Percentiles rank a stretch among this genome's conserved stretches.
Evolutionary conservation across 2,888 invertebrate species (phyloP).

Genomic region (Spialia ferax): DNA sequence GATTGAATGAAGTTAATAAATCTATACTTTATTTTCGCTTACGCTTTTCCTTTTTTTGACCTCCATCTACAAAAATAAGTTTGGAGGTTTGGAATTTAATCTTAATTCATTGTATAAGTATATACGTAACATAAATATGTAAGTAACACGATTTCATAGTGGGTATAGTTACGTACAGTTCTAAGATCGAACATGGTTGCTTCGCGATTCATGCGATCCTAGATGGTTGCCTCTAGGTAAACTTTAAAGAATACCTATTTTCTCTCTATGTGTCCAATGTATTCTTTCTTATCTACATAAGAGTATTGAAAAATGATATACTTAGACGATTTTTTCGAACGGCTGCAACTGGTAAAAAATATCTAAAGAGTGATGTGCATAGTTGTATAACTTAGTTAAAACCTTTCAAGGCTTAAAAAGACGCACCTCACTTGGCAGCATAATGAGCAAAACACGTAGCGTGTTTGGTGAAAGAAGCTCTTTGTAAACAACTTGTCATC

Average conservation of each 20-base stretch:
- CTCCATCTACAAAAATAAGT: no score
- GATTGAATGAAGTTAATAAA: neutral
- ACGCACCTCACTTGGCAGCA: slow-evolving; percentile 18
- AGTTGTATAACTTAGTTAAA: neutral
- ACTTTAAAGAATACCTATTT: neutral
- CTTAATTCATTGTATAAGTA: no score
- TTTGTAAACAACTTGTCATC: slow-evolving; percentile 41
- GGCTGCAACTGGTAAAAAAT: neutral
- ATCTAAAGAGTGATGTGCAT: neutral
- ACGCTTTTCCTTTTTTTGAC: no score
- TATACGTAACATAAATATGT: no score
- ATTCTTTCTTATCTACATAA: no score
- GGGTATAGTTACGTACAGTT: no score
- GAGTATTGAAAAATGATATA: no score
- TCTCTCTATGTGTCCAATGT: neutral
- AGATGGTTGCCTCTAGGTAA: neutral
- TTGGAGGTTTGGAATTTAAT: no score
- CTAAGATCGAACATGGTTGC: no score
- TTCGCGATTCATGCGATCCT: neutral
- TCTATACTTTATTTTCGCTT: neutral
- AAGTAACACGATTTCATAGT: no score
- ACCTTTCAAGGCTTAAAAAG: slow-evolving; percentile 29
- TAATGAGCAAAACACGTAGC: slow-evolving; percentile 30
- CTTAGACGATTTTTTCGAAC: neutral
- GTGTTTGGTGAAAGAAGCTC: slow-evolving; percentile 31